These are phyloP conservation scores for Drosophila nebulosa DNA, from an alignment of 1,140 invertebrate genomes.

Conservation along the genomic window DNA sequence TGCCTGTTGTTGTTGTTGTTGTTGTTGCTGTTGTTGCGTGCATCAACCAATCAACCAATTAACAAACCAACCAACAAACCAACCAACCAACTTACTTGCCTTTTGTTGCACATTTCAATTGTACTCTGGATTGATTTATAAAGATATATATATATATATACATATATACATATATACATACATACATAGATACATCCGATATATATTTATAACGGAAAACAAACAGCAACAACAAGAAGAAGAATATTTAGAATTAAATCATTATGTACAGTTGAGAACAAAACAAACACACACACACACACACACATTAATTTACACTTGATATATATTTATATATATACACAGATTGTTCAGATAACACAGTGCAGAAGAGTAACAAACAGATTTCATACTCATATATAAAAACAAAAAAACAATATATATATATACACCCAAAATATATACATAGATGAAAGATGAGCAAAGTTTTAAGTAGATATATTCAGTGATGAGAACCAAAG, in stretches of 20 bases:
- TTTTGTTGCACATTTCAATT: background rate
- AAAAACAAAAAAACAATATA: too few species aligned
- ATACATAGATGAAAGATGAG: background rate
- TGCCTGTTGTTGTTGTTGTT: background rate
- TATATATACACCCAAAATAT: too few species aligned
- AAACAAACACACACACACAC: background rate
- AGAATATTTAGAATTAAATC: conserved; percentile 60
- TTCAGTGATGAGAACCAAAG: background rate
- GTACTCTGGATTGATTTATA: background rate
- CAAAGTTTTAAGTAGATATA: background rate
- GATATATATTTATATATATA: background rate
- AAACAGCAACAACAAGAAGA: conserved; percentile 16
- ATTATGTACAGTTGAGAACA: conserved; percentile 57
- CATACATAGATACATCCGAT: background rate
- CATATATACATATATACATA: background rate
- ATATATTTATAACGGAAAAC: background rate
- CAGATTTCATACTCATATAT: conserved; percentile 1
- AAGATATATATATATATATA: background rate
- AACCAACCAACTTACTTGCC: background rate
- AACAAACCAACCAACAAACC: background rate
- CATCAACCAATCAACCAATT: background rate
- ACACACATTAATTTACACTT: conserved; percentile 6
- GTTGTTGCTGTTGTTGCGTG: background rate
- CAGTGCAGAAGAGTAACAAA: background rate
- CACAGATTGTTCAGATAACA: background rate